phyloP scores from a whole-genome alignment of 2,888 invertebrate species.

The Ectobius pallidus region DNA sequence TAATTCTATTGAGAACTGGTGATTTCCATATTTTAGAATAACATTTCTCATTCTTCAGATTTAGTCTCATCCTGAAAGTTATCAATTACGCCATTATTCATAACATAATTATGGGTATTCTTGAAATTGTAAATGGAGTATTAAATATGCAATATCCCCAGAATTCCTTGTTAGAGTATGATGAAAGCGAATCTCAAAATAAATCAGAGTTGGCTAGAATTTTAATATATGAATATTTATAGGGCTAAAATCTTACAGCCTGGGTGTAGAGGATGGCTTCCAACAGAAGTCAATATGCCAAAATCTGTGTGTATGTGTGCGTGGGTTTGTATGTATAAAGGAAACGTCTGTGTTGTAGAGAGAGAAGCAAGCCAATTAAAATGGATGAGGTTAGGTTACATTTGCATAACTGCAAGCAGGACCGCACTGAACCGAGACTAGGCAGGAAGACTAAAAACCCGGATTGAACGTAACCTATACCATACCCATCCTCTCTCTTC shows the following conservation, averaged over 20 bases:
- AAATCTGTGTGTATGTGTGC: constrained; percentile 24
- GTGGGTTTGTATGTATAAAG: constrained; percentile 12
- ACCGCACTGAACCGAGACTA: not conserved
- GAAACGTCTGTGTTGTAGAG: constrained; percentile 26
- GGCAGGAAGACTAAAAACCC: not conserved
- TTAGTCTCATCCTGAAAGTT: no score
- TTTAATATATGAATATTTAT: constrained; percentile 31
- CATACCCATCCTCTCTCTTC: not conserved
- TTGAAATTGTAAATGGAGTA: not conserved
- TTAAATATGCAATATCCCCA: constrained; percentile 4
- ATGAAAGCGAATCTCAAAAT: constrained; percentile 24
- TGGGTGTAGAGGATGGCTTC: not conserved
- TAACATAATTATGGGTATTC: not conserved
- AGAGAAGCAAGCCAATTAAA: constrained; percentile 39
- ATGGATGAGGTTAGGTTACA: constrained; percentile 37
- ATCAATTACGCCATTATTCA: not conserved
- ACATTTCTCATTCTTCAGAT: no score
- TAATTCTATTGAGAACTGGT: no score
- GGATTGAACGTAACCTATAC: not conserved
- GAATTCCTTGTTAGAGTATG: constrained; percentile 3
- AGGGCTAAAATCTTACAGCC: constrained; percentile 18
- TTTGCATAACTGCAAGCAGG: constrained; percentile 34
- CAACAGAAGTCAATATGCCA: constrained; percentile 38
- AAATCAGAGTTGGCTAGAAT: constrained; percentile 13
- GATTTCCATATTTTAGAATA: no score